These are phyloP conservation scores for Xestia c-nigrum DNA, from an alignment of 2,888 invertebrate species.

Conservation along the genomic window DNA sequence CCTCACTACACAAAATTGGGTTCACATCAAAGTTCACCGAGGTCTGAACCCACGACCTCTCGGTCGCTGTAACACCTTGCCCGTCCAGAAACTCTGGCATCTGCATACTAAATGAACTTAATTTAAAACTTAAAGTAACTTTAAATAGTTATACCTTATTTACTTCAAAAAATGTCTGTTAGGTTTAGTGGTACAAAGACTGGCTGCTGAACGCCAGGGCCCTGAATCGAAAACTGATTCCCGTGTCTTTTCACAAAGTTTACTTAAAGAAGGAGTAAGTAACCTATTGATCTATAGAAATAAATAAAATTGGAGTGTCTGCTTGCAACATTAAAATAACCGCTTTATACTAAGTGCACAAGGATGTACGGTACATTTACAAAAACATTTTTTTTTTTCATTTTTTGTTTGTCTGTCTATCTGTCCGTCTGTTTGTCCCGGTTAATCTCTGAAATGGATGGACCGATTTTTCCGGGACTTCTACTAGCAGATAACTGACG, in stretches of 20 bases:
- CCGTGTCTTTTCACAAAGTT: not conserved
- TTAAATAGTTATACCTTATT: not conserved
- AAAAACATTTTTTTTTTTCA: too few species aligned
- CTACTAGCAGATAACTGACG: too few species aligned
- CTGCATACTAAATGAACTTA: not conserved
- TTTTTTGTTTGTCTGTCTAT: too few species aligned
- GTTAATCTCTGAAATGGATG: too few species aligned
- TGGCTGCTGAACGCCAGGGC: not conserved
- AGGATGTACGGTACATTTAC: too few species aligned
- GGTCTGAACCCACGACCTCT: conserved; percentile 29
- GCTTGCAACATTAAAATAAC: too few species aligned
- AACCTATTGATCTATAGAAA: not conserved
- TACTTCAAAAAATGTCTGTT: not conserved
- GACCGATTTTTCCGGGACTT: too few species aligned
- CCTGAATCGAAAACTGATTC: not conserved
- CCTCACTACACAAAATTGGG: conserved; percentile 5
- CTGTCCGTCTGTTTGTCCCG: too few species aligned
- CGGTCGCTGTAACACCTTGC: conserved; percentile 24
- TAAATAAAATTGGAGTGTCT: too few species aligned
- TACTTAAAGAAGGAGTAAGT: too few species aligned
- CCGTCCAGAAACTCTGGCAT: conserved; percentile 3
- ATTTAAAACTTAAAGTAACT: not conserved
- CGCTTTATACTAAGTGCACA: too few species aligned
- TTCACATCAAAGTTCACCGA: conserved; percentile 41
- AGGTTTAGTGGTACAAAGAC: not conserved